Base-by-base conservation (phyloP, 2,888 invertebrate species). In the Taenaris catops region DNA sequence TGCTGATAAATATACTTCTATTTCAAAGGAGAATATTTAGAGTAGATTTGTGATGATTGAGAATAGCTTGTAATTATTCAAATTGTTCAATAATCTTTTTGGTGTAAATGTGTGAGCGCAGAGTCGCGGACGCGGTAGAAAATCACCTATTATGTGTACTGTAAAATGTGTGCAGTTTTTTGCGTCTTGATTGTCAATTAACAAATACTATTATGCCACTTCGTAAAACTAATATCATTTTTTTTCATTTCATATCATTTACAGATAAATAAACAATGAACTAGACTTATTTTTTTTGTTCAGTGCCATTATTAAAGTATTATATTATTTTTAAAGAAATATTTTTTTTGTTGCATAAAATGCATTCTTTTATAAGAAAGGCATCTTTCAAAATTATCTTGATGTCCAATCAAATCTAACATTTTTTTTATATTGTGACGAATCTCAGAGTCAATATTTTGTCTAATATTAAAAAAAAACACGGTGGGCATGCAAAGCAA, bases 231-330 rank as follows among this genome's bases (percentile, higher is more conserved):
- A 55, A 49, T 53, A 26, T 31, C 12, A 33, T 25, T 32, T 29
- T 25, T 24, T 57, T 57, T 55, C 55, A 60, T 65, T 65, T 48
- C 44, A 48, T 48, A 50, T 55, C 51, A 47, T 57, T 60, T 55
- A 55, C 65, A 59, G 52, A 55, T 34, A 62, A 58, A 19, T 4
- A 14, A 63, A 56, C 60, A 62, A 54, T 55, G 63, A 69, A 49
- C 41, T 40, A 67, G 52, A 59, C 67, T 73, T 72, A 72, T 66
- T 75, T n/a, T n/a, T n/a, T 72, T 73, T 70, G 56, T 79, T 78
- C 76, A 73, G 83, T 83, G 83, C 83, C 83, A 83, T 83, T 79
- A 66, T 68, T 53, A 64, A 68, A 78, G 76, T 78, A 78, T 83
- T 81, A 73, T 69, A 73, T 80, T 81, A 78, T 80, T 79, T 83